A percentile compares a stretch with the other conserved stretches of the same genome.
Evolutionary conservation across 1,140 invertebrate genomes (phyloP).

Genomic region (Periplaneta americana): DNA sequence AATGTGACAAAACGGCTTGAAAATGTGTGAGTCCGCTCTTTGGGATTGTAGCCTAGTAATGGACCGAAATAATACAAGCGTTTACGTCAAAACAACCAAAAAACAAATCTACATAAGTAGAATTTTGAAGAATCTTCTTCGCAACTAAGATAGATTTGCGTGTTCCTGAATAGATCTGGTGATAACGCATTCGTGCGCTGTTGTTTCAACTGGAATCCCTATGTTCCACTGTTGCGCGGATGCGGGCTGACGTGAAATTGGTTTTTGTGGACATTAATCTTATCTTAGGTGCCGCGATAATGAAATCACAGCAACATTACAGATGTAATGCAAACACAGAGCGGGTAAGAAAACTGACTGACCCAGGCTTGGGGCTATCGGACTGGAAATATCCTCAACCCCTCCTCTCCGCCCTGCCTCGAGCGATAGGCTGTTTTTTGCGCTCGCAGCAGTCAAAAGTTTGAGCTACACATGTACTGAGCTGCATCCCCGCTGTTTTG

Average conservation of each 20-base stretch:
- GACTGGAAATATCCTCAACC: neutral
- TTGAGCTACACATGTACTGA: neutral
- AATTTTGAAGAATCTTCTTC: too few species aligned
- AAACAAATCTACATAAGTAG: too few species aligned
- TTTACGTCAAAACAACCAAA: too few species aligned
- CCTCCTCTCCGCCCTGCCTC: neutral
- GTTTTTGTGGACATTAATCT: neutral
- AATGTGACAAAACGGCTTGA: too few species aligned
- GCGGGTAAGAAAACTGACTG: neutral
- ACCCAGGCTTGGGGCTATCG: neutral
- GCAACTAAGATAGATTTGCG: too few species aligned
- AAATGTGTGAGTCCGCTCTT: too few species aligned
- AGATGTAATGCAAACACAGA: neutral
- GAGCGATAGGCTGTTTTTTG: neutral
- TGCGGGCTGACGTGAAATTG: neutral
- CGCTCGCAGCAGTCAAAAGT: neutral
- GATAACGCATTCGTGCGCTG: too few species aligned
- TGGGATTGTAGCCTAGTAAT: too few species aligned
- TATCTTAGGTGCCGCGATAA: neutral
- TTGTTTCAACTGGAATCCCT: too few species aligned
- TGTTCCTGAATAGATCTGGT: too few species aligned
- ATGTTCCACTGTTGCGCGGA: neutral
- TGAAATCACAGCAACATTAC: neutral
- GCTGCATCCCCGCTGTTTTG: neutral
- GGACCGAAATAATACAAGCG: too few species aligned